These are phyloP conservation scores for Deroplatys truncata DNA, from an alignment of 2,888 invertebrate genomes.

Conservation along the genomic window DNA sequence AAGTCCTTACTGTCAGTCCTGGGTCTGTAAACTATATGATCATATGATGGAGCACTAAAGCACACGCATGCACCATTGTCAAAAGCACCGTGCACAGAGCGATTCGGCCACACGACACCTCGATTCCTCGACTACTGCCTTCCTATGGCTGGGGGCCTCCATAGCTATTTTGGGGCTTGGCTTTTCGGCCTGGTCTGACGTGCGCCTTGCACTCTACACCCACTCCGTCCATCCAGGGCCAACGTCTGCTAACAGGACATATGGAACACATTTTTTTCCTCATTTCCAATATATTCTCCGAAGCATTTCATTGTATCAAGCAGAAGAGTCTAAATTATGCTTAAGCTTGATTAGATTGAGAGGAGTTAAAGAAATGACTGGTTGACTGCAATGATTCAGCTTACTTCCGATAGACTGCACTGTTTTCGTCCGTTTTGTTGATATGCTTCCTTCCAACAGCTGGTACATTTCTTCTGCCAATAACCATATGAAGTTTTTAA, in stretches of 20 bases:
- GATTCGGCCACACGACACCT: neutral
- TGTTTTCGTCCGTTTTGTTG: neutral
- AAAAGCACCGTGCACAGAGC: neutral
- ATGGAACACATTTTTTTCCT: neutral
- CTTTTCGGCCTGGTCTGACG: neutral
- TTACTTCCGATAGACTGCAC: neutral
- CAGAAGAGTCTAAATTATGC: neutral
- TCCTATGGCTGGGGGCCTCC: neutral
- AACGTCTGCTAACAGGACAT: neutral
- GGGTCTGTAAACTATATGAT: neutral
- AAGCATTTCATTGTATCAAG: neutral
- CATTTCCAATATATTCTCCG: neutral
- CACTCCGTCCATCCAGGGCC: neutral
- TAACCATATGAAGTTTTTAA: neutral
- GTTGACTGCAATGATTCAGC: neutral
- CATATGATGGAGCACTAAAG: neutral
- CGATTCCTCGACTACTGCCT: neutral
- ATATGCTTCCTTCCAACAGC: neutral
- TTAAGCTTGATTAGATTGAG: neutral
- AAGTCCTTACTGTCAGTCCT: neutral
- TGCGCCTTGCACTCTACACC: neutral
- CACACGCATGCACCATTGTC: neutral
- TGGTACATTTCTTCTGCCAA: neutral
- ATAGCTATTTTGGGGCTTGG: neutral
- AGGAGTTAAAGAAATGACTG: neutral